Evolutionary conservation across 2,113 vertebrate genomes (phyloP).

Genomic region (Taurulus bubalis): DNA sequence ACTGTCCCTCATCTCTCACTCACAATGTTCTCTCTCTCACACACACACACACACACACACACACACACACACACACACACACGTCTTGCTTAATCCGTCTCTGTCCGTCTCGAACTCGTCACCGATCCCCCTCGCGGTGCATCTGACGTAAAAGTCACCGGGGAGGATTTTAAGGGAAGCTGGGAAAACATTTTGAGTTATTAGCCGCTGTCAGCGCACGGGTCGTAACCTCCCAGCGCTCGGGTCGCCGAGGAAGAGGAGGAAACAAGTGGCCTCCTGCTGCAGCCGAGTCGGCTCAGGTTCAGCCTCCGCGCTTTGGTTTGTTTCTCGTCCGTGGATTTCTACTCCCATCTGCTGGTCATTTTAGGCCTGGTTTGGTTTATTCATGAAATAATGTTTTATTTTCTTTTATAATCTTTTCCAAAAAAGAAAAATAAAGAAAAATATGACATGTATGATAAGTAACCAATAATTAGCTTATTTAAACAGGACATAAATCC

Average conservation of each 20-base stretch:
- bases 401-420: too few species aligned
- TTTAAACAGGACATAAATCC: neutral
- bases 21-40: constrained; percentile 20
- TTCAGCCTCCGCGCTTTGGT: neutral
- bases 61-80: neutral
- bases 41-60: constrained; percentile 10
- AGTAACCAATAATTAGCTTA: neutral
- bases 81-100: constrained; percentile 57
- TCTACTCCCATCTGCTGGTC: constrained; percentile 80
- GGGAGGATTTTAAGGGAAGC: constrained; percentile 2
- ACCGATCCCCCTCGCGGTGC: constrained; percentile 38
- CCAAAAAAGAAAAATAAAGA: neutral
- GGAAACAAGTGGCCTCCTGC: constrained; percentile 9
- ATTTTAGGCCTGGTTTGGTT: neutral
- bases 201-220: neutral
- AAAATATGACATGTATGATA: too few species aligned
- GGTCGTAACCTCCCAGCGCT: neutral
- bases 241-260: neutral
- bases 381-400: neutral
- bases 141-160: constrained; percentile 41
- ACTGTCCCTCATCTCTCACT: constrained; percentile 65
- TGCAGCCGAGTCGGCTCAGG: constrained; percentile 18
- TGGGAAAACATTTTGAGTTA: neutral
- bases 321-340: constrained; percentile 40
- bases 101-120: constrained; percentile 61